Evolutionary conservation across 2,888 invertebrate genomes (phyloP), one percentile per base, ranked within the genome.

Genomic region (Crocallis elinguaria): DNA sequence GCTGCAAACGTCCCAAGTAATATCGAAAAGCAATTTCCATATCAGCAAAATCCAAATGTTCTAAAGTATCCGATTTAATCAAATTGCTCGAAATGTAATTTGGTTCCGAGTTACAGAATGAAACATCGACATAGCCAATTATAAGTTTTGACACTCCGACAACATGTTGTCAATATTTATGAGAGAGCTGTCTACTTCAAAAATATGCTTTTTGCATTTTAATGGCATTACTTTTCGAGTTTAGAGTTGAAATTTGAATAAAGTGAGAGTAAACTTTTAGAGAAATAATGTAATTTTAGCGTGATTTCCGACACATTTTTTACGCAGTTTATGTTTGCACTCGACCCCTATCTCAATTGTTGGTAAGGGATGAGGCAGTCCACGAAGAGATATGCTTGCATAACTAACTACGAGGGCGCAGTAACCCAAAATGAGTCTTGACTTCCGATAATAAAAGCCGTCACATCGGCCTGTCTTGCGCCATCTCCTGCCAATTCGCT

Each of bases 101-200:
- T 25, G 30, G 21, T 41, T 19, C 46, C 33, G 27, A 45, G 48
- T 19, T 11, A 21, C 41, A 16, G 35, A 45, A 52, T 46, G 45
- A 43, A 48, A 53, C 53, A 42, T 52, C 29, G 32, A 46, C 41
- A 14, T 46, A 46, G 25, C 53, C 48, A 48, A 53, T 53, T 53
- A 48, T 48, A 53, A 53, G 46, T 53, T 53, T 43, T 32, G 48
- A 42, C 46, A 23, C 50, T 27, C 50, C 23, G 36, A 43, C 52
- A 46, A 52, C 52, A 52, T 46, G 46, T 37, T 46, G 52, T 52
- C 52, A 52, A 52, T 52, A 52, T 52, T 52, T 52, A 52, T 52
- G 46, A 52, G 52, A 27, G 37, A 21, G 29, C 43, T 27, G n/a
- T 35, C 30, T 8, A 42, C 36, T 41, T 49, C 23, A 44, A 44